Evolutionary conservation across 2,888 invertebrate species (phyloP).

Genomic region (Nephrotoma flavescens): DNA sequence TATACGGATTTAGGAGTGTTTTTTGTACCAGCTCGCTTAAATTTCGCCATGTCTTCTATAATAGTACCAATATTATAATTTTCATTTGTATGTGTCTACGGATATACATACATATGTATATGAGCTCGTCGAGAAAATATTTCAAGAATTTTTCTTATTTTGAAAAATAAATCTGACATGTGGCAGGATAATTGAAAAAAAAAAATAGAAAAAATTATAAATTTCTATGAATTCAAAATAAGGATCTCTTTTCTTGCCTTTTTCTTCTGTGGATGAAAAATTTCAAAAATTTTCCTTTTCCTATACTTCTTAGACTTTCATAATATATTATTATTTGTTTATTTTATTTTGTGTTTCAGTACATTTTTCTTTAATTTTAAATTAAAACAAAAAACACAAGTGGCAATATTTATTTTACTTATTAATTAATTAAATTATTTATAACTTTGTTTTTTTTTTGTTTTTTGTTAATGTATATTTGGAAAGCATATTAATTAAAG

Average conservation of each 20-base stretch:
- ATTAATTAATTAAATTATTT: background rate
- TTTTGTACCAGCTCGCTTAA: background rate
- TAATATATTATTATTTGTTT: background rate
- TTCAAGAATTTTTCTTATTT: background rate
- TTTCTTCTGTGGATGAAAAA: background rate
- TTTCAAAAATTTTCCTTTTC: background rate
- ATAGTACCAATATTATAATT: background rate
- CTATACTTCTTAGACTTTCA: background rate
- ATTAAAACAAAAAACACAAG: background rate
- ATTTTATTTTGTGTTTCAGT: background rate
- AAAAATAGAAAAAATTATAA: background rate
- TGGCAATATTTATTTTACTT: background rate
- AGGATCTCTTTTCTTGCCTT: background rate
- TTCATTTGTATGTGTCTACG: background rate
- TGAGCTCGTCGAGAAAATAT: background rate
- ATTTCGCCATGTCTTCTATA: background rate
- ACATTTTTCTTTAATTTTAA: background rate
- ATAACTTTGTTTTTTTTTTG: background rate
- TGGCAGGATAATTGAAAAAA: background rate
- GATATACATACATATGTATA: background rate
- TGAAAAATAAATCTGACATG: background rate
- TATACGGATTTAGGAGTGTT: background rate
- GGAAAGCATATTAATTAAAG: background rate
- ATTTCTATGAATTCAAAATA: background rate
- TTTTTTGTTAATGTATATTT: background rate